Base-by-base conservation (phyloP, 2,888 invertebrate genomes). In the Phasia obesa region DNA sequence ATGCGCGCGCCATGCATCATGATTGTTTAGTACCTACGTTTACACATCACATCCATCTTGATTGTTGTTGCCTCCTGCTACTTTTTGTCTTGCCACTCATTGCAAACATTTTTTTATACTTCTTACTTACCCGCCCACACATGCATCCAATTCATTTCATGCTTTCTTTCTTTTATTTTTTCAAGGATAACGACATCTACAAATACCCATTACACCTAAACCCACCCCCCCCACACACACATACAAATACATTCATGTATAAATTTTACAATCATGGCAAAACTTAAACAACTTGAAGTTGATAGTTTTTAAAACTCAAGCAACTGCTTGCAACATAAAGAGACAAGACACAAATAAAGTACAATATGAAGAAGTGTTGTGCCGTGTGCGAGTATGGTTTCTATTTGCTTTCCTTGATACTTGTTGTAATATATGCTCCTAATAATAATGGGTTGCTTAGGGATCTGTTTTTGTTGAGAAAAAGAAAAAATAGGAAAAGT, bases 11-110 rank as follows among this genome's bases (percentile, higher is more conserved):
- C 88, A 88, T 88, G 88, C 89, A 88, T 88, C 88, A 88, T 88
- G 86, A 87, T 88, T 70, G 70, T 70, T 77, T 64, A 55, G 62
- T 70, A 55, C 13, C 35, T 70, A 77, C 69, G 70, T 87, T 87
- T 87, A 88, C 88, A 89, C 88, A 88, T 87, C 89, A 83, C 78
- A 88, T 88, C 87, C 88, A 88, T 88, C 89, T 88, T 76, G 44
- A 55, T 69, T 79, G 78, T 83, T 73, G 70, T 75, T 83, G 60
- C 23, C 23, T 69, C 9, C 15, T 77, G 53, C 25, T 55, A 31
- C 17, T 62, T n/a, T 23, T 38, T 73, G 62, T 76, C 80, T 67
- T 53, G 47, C 84, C 88, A 71, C 80, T 75, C 76, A 77, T 60
- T 21, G 67, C 67, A 80, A 57, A 55, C 19, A 1, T 62, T 77